phyloP scores from a whole-genome alignment of 2,797 vertebrate species.

The Urocyon cinereoargenteus region DNA sequence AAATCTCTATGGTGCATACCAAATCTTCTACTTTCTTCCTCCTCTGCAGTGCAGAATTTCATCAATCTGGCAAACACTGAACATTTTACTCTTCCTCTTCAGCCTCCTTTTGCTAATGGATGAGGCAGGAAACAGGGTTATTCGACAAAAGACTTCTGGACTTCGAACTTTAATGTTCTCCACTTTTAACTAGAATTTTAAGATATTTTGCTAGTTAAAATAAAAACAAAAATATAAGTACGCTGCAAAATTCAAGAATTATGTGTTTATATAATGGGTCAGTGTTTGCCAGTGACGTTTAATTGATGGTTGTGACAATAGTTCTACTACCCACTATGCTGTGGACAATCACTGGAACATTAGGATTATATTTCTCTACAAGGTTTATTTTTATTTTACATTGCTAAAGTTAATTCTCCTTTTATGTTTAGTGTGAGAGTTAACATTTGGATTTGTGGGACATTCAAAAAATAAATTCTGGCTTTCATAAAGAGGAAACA shows the following conservation, averaged over 20 bases:
- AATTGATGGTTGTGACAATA: rapidly evolving
- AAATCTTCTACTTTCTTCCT: neutral
- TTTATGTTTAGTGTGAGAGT: neutral
- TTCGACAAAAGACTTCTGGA: neutral
- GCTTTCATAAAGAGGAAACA: neutral
- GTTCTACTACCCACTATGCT: neutral
- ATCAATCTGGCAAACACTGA: neutral
- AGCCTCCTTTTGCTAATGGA: neutral
- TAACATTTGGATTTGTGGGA: neutral
- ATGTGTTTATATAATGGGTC: neutral
- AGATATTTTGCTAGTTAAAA: neutral
- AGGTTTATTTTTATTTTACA: neutral
- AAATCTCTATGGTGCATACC: neutral
- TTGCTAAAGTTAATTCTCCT: neutral
- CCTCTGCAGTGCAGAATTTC: neutral
- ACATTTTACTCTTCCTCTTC: neutral
- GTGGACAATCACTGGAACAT: neutral
- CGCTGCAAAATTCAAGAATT: neutral
- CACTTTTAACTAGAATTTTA: slow-evolving; percentile 17
- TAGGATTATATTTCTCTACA: neutral
- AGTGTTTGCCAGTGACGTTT: rapidly evolving
- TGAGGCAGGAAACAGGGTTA: neutral
- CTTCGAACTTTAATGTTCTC: neutral
- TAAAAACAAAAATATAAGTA: neutral
- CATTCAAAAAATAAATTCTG: neutral